Evolutionary conservation across 2,888 invertebrate genomes (phyloP).

Genomic region (Andrena haemorrhoa): DNA sequence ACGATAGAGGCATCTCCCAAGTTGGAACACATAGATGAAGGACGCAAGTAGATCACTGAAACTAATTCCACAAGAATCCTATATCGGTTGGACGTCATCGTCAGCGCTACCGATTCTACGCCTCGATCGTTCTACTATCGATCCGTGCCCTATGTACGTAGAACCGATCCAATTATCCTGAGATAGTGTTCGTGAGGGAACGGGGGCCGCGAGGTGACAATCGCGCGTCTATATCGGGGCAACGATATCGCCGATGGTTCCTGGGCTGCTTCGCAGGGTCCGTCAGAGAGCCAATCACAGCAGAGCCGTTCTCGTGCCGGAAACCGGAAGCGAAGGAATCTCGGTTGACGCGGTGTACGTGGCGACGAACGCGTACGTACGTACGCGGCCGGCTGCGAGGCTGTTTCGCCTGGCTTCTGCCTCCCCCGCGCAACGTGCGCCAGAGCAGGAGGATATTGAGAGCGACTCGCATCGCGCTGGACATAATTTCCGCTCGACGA

Average conservation of each 20-base stretch:
- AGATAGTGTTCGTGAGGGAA: conserved; percentile 54
- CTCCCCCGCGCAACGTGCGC: conserved; percentile 60
- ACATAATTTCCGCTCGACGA: conserved; percentile 85
- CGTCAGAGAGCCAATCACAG: conserved; percentile 77
- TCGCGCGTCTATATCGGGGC: conserved; percentile 72
- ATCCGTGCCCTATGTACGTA: background rate
- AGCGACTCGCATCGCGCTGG: conserved; percentile 84
- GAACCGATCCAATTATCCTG: conserved; percentile 70
- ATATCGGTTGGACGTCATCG: no score
- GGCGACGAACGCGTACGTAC: conserved; percentile 47
- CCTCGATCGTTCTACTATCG: background rate
- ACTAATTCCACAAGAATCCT: no score
- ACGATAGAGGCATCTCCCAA: no score
- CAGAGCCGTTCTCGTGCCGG: conserved; percentile 79
- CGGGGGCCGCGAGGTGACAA: conserved; percentile 63
- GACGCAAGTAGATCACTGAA: no score
- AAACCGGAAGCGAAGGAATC: conserved; percentile 83
- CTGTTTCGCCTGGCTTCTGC: conserved; percentile 51
- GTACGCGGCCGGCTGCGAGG: conserved; percentile 26
- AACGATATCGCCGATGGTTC: conserved; percentile 63
- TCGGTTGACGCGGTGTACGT: conserved; percentile 71
- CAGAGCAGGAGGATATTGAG: conserved; percentile 82
- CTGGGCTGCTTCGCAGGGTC: conserved; percentile 64
- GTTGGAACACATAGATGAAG: no score
- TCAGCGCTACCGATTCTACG: background rate